Evolutionary conservation across 2,797 vertebrate genomes (phyloP).

Genomic region (Poeciliopsis presidionis): DNA sequence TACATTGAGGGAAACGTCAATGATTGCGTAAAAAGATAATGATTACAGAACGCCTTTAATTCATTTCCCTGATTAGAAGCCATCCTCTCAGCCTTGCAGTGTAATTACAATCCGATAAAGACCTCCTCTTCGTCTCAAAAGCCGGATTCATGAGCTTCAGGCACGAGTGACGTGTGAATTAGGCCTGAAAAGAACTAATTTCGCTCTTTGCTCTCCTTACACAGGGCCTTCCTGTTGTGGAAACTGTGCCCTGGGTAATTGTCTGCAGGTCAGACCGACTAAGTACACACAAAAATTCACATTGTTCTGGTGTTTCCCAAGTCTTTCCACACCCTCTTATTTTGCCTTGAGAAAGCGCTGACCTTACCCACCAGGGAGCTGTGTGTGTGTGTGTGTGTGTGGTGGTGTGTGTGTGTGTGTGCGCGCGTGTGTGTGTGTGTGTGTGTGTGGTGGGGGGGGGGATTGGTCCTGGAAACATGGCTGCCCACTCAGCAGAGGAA

Average conservation of each 20-base stretch:
- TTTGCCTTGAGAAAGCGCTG: conserved; percentile 83
- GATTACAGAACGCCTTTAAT: conserved; percentile 19
- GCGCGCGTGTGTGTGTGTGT: conserved; percentile 40
- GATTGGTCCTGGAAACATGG: conserved; percentile 63
- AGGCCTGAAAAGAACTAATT: conserved; percentile 61
- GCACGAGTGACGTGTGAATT: conserved; percentile 59
- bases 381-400: conserved; percentile 43
- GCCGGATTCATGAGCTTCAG: conserved; percentile 46
- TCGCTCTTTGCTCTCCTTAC: conserved; percentile 41
- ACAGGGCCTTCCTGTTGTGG: conserved; percentile 65
- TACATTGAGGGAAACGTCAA: background rate
- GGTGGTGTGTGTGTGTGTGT: conserved; percentile 42
- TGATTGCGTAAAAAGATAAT: background rate
- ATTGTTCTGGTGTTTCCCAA: conserved; percentile 78
- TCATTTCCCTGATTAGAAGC: conserved; percentile 4
- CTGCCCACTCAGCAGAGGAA: conserved; percentile 71
- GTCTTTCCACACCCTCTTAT: conserved; percentile 75
- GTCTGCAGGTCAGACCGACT: conserved; percentile 58
- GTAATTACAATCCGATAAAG: conserved; percentile 34
- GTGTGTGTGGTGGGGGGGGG: conserved; percentile 21
- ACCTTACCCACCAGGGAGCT: conserved; percentile 74
- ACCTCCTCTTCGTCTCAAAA: conserved; percentile 32
- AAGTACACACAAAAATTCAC: conserved; percentile 61
- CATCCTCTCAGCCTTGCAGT: conserved; percentile 16
- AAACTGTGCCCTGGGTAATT: conserved; percentile 63